These are phyloP conservation scores for Peromyscus nudipes DNA, from an alignment of 2,797 vertebrate genomes.

Conservation along the genomic window DNA sequence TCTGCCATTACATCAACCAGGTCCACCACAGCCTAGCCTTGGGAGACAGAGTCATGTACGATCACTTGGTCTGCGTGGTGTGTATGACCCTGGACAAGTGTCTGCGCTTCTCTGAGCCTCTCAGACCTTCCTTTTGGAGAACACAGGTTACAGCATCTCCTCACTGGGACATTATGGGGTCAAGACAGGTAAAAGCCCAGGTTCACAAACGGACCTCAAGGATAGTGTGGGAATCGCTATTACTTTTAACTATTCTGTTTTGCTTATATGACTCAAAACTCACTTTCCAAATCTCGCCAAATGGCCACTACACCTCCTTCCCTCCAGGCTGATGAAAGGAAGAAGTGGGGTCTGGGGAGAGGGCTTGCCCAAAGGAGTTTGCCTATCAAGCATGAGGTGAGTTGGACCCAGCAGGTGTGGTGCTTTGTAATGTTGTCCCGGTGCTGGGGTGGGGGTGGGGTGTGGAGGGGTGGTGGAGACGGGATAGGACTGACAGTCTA, in stretches of 20 bases:
- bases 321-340: neutral
- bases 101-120: slow-evolving; percentile 30
- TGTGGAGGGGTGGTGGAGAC: too few species aligned
- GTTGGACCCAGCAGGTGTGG: neutral
- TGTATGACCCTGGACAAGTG: neutral
- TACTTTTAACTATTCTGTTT: neutral
- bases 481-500: neutral
- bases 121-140: neutral
- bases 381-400: neutral
- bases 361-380: neutral
- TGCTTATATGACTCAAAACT: neutral
- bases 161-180: neutral
- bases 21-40: neutral
- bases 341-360: neutral
- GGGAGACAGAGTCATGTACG: neutral
- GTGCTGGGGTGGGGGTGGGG: neutral
- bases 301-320: too few species aligned
- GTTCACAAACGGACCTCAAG: neutral
- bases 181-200: too few species aligned
- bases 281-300: neutral
- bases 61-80: neutral
- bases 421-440: neutral
- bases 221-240: rapidly evolving
- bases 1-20: rapidly evolving
- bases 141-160: neutral